Percentiles rank a stretch among this genome's conserved stretches.
These are phyloP conservation scores for Bubo bubo DNA, from an alignment of 2,113 vertebrate species.

Conservation along the genomic window DNA sequence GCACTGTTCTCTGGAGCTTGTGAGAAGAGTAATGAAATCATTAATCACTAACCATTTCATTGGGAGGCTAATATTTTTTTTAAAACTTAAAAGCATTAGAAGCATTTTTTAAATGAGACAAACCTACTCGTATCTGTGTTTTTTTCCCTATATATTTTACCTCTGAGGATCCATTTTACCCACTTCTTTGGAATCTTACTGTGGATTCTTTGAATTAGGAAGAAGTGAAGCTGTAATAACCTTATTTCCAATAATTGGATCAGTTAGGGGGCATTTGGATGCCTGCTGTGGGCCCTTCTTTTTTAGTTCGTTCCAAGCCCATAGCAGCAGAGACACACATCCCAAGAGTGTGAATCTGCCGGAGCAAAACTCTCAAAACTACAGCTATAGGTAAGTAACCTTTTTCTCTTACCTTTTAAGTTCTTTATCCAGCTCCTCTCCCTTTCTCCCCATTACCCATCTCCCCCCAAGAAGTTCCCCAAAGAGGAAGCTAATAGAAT, in stretches of 20 bases:
- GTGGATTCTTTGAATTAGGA: constrained; percentile 25
- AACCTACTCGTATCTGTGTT: background rate
- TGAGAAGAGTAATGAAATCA: background rate
- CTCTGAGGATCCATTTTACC: background rate
- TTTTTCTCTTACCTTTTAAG: constrained; percentile 51
- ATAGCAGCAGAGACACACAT: constrained; percentile 64
- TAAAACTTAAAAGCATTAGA: background rate
- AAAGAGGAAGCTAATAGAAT: background rate
- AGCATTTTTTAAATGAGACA: background rate
- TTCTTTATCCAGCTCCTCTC: background rate
- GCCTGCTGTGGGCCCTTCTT: constrained; percentile 37
- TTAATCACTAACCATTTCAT: background rate
- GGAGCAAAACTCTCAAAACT: constrained; percentile 64
- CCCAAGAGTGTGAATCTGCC: constrained; percentile 66
- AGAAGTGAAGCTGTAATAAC: constrained; percentile 21
- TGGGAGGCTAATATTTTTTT: background rate
- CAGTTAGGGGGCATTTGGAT: constrained; percentile 56
- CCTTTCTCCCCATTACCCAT: background rate
- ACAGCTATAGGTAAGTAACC: constrained; percentile 59
- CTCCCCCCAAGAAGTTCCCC: background rate
- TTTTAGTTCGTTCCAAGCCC: constrained; percentile 25
- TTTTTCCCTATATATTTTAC: background rate
- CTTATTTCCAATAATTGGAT: constrained; percentile 22
- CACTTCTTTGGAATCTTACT: constrained; percentile 30
- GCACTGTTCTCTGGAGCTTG: background rate